Conservation (phyloP, 1,140 invertebrate species). For the Lineus longissimus region DNA sequence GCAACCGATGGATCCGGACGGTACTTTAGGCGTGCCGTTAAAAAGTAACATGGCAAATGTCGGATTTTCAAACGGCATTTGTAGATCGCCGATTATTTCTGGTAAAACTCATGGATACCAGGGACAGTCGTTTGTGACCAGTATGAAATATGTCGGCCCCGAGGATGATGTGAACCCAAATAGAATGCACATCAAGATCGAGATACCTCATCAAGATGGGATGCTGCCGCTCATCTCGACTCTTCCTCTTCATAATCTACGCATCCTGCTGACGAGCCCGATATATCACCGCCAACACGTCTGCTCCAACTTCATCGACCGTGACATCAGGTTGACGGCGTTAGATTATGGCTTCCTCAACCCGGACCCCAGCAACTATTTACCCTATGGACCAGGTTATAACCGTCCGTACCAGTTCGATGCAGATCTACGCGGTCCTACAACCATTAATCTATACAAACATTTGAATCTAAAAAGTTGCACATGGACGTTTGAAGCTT, state of each 20-base stretch:
- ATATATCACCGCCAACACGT: constrained; percentile 55
- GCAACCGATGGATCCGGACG: constrained; percentile 47
- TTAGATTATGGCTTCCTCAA: constrained; percentile 45
- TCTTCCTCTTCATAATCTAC: constrained; percentile 53
- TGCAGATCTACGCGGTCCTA: constrained; percentile 36
- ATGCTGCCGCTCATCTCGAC: constrained; percentile 57
- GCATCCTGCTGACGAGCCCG: constrained; percentile 53
- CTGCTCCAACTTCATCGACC: constrained; percentile 56
- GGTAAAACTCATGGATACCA: constrained; percentile 36
- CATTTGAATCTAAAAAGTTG: constrained; percentile 55
- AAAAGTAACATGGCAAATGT: constrained; percentile 48
- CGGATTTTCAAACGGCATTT: constrained; percentile 42
- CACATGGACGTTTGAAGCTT: constrained; percentile 56
- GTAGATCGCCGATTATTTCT: constrained; percentile 34
- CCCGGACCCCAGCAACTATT: constrained; percentile 6
- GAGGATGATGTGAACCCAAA: constrained; percentile 44
- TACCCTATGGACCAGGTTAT: constrained; percentile 23
- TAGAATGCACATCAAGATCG: constrained; percentile 52
- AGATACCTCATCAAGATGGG: constrained; percentile 57
- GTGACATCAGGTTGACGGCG: constrained; percentile 24
- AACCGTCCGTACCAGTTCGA: constrained; percentile 49
- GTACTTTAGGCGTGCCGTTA: constrained; percentile 45
- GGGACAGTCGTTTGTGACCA: constrained; percentile 55
- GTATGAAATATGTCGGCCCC: constrained; percentile 52
- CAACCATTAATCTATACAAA: constrained; percentile 51